phyloP scores from a whole-genome alignment of 2,888 invertebrate genomes.

The Petrolisthes cinctipes region DNA sequence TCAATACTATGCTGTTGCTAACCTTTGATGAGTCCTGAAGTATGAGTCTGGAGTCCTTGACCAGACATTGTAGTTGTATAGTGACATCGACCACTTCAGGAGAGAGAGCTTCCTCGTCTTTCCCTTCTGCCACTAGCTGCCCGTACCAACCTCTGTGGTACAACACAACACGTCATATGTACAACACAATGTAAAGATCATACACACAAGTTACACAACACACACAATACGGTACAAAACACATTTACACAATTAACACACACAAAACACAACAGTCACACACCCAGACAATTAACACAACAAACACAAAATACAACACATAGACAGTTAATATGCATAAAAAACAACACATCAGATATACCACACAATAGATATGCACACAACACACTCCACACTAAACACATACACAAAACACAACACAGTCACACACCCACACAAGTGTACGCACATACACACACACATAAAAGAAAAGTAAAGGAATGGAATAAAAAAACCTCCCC shows the following conservation, averaged over 20 bases:
- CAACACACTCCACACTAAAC: not conserved
- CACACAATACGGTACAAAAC: not conserved
- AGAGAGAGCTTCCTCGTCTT: slow-evolving; percentile 47
- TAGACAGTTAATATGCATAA: not conserved
- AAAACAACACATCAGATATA: not conserved
- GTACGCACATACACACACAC: not conserved
- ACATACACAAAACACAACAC: not conserved
- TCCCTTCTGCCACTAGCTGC: slow-evolving; percentile 72
- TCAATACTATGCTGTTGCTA: slow-evolving; percentile 57
- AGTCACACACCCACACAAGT: not conserved
- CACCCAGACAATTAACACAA: not conserved
- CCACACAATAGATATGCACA: not conserved
- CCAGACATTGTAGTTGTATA: slow-evolving; percentile 93
- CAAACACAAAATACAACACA: not conserved
- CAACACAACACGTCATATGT: not conserved
- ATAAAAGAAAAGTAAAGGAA: not conserved
- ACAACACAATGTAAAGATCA: not conserved
- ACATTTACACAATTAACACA: not conserved
- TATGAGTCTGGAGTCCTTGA: slow-evolving; percentile 87
- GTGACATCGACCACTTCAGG: slow-evolving; percentile 87
- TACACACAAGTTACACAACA: not conserved
- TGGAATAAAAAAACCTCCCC: not conserved
- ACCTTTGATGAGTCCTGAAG: slow-evolving; percentile 90
- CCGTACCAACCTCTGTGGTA: slow-evolving; percentile 74
- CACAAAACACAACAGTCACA: not conserved